phyloP scores from a whole-genome alignment of 2,113 vertebrate species.

The Nettapus auritus region DNA sequence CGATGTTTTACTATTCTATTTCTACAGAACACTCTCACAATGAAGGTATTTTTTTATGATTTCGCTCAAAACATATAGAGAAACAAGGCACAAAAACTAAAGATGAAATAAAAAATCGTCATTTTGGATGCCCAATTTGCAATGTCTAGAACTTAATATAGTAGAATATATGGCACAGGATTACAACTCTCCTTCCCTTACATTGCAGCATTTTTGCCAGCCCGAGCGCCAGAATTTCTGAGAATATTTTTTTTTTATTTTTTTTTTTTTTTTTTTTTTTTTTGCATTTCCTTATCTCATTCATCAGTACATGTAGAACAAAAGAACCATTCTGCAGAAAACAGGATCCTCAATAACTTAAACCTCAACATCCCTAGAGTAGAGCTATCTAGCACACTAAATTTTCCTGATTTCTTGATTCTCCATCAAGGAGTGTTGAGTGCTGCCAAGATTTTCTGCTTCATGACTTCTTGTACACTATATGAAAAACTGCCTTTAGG shows the following conservation, averaged over 20 bases:
- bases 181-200: neutral
- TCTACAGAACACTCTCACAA: neutral
- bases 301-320: neutral
- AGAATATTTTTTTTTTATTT: neutral
- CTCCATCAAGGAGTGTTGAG: neutral
- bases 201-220: neutral
- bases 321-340: neutral
- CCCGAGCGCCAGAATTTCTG: neutral
- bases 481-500: neutral
- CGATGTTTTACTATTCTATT: neutral
- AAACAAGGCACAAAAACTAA: neutral
- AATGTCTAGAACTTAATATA: neutral
- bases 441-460: neutral
- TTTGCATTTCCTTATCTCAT: neutral
- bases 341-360: neutral
- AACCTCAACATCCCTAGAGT: neutral
- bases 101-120: neutral
- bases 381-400: neutral
- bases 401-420: neutral
- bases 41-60: neutral
- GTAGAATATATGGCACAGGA: neutral
- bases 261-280: neutral
- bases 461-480: neutral
- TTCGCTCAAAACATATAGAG: neutral
- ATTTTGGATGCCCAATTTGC: neutral